phyloP scores from a whole-genome alignment of 2,888 invertebrate species.

The Limnephilus marmoratus region DNA sequence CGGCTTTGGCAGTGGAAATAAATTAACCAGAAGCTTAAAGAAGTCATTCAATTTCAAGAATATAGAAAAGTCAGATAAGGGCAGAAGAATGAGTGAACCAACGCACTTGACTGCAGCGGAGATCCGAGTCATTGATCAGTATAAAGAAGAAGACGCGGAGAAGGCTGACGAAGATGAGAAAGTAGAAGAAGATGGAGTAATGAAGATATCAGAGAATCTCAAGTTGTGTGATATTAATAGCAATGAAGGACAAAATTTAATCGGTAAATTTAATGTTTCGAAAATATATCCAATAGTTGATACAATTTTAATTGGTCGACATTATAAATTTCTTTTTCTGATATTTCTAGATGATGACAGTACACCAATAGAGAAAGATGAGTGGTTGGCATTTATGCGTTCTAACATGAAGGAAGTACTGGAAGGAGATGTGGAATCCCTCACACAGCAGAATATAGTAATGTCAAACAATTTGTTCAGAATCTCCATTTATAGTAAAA shows the following conservation, averaged over 20 bases:
- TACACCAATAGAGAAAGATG: conserved; percentile 88
- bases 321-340: background rate
- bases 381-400: conserved; percentile 91
- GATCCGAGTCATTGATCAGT: conserved; percentile 12
- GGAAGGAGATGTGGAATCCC: conserved; percentile 86
- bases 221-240: conserved; percentile 61
- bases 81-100: conserved; percentile 75
- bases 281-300: background rate
- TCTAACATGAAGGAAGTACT: conserved; percentile 89
- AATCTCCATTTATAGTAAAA: background rate
- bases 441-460: conserved; percentile 84
- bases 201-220: conserved; percentile 58
- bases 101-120: conserved; percentile 67
- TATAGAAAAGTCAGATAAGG: conserved; percentile 72
- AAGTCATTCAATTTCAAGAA: conserved; percentile 75
- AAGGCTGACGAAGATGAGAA: conserved; percentile 41
- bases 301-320: background rate
- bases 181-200: conserved; percentile 66
- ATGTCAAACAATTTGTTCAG: conserved; percentile 66
- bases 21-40: conserved; percentile 75
- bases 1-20: conserved; percentile 75
- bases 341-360: conserved; percentile 73
- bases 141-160: conserved; percentile 46
- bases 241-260: conserved; percentile 70
- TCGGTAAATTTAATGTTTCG: conserved; percentile 66